phyloP scores from a whole-genome alignment of 1,140 invertebrate genomes.

The Oppia nitens region DNA sequence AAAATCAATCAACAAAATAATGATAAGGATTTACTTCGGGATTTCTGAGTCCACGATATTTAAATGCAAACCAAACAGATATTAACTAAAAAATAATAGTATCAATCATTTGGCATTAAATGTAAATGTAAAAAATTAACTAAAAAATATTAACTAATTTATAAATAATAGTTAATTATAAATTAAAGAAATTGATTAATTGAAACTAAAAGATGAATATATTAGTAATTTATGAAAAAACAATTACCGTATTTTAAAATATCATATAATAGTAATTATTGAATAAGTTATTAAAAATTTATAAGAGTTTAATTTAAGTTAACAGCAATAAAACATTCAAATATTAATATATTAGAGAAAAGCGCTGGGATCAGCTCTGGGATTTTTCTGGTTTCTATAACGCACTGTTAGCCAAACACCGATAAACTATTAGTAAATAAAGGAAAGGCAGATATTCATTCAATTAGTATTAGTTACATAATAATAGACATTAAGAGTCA shows the following conservation, averaged over 20 bases:
- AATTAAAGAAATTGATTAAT: not conserved
- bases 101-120: too few relatives aligned
- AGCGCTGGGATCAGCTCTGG: conserved; percentile 80
- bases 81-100: conserved; percentile 24
- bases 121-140: conserved; percentile 10
- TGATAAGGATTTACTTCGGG: conserved; percentile 16
- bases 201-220: not conserved
- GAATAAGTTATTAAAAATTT: too few relatives aligned
- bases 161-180: not conserved
- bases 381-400: conserved; percentile 94
- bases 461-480: too few relatives aligned
- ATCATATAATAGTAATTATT: too few relatives aligned
- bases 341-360: conserved; percentile 50
- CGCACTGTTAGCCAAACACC: conserved; percentile 91
- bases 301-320: not conserved
- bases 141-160: not conserved
- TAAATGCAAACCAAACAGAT: conserved; percentile 22
- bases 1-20: too few relatives aligned
- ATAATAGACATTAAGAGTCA: too few relatives aligned
- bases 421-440: conserved; percentile 58
- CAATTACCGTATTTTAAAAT: too few relatives aligned
- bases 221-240: not conserved
- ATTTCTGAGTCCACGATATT: conserved; percentile 20
- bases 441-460: too few relatives aligned
- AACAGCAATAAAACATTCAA: not conserved